phyloP scores from a whole-genome alignment of 2,113 vertebrate species.

The Hippocampus barbouri region DNA sequence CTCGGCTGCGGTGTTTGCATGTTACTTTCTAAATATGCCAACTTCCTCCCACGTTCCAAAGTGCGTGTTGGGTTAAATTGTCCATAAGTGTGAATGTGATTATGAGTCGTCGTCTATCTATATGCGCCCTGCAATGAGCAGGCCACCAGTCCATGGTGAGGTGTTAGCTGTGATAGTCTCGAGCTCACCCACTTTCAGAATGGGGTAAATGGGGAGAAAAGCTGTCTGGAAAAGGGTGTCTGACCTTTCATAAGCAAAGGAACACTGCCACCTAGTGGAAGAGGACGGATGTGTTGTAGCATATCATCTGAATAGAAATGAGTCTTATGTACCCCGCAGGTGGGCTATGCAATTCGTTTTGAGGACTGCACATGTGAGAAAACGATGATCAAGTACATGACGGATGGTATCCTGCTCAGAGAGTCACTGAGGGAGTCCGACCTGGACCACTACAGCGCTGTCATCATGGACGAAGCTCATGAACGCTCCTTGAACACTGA shows the following conservation, averaged over 20 bases:
- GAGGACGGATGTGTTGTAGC: neutral
- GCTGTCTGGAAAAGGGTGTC: too few relatives aligned
- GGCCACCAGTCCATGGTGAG: neutral
- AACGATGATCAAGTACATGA: conserved; percentile 98
- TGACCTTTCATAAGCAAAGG: neutral
- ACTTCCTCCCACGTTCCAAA: neutral
- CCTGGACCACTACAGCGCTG: conserved; percentile 95
- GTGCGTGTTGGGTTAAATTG: neutral
- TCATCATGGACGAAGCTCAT: conserved; percentile 98
- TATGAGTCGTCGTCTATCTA: neutral
- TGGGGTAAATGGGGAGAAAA: neutral
- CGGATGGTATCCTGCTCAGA: conserved; percentile 93
- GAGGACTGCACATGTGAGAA: conserved; percentile 97
- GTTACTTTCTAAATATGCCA: too few relatives aligned
- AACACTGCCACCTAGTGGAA: conserved; percentile 57
- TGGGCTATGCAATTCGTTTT: conserved; percentile 96
- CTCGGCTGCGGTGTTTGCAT: too few relatives aligned
- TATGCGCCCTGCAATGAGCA: neutral
- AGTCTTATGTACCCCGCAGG: conserved; percentile 64
- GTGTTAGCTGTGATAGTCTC: too few relatives aligned
- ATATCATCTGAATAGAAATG: neutral
- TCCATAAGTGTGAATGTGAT: neutral
- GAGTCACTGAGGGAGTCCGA: conserved; percentile 95
- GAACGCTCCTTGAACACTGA: conserved; percentile 96
- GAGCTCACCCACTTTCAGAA: too few relatives aligned